Percentiles rank a stretch among this genome's conserved stretches.
These are phyloP conservation scores for Penaeus monodon DNA, from an alignment of 2,888 invertebrate species.

Conservation along the genomic window DNA sequence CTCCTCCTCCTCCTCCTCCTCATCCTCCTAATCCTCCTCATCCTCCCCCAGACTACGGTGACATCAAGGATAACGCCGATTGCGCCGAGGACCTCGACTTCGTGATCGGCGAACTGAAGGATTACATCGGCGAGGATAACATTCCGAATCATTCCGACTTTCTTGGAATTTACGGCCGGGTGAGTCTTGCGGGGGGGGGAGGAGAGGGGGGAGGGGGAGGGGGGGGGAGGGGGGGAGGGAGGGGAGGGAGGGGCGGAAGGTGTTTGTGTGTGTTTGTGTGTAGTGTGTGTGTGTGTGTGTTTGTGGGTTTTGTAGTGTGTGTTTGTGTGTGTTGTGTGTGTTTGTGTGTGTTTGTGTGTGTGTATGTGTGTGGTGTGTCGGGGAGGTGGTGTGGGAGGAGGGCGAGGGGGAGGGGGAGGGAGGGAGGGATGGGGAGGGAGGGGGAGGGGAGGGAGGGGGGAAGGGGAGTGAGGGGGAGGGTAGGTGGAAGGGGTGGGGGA, in stretches of 20 bases:
- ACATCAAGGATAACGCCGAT: constrained; percentile 42
- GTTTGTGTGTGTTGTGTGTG: too few species aligned
- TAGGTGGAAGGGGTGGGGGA: too few species aligned
- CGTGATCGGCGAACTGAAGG: constrained; percentile 37
- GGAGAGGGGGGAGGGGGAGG: not conserved
- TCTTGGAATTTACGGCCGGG: constrained; percentile 61
- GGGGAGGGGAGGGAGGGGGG: too few species aligned
- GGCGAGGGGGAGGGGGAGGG: not conserved
- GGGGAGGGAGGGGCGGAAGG: not conserved
- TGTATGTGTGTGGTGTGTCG: too few species aligned
- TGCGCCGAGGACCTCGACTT: constrained; percentile 30
- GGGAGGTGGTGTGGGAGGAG: not conserved
- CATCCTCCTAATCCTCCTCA: too few species aligned
- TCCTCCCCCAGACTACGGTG: constrained; percentile 51
- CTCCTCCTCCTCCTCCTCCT: too few species aligned
- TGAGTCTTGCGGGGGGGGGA: constrained; percentile 32
- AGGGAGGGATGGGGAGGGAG: not conserved
- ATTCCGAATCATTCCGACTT: constrained; percentile 56
- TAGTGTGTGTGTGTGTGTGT: too few species aligned
- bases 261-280: not conserved
- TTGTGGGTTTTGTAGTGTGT: too few species aligned
- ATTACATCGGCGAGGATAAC: constrained; percentile 40
- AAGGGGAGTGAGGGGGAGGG: too few species aligned
- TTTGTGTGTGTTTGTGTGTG: too few species aligned
- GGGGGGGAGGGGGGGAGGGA: not conserved